Conservation (phyloP, 2,888 invertebrate species). For the Amblyjoppa proteus region DNA sequence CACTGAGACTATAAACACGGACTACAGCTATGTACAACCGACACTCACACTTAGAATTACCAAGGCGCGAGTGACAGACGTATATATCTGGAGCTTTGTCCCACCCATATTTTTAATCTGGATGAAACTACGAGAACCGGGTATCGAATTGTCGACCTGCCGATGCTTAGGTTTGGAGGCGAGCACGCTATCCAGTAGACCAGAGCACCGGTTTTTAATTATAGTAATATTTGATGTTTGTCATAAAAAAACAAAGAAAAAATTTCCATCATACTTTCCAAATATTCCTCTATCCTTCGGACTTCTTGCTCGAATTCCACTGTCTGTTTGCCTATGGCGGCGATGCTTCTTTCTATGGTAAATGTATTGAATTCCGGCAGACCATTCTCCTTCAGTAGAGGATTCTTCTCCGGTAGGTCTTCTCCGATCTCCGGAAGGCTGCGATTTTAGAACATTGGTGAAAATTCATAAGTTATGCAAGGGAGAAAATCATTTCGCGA, state of each 20-base stretch:
- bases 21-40: too few species aligned
- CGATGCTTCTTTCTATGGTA: slow-evolving; percentile 93
- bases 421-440: slow-evolving; percentile 93
- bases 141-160: too few species aligned
- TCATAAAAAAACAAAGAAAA: not conserved
- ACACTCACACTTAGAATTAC: too few species aligned
- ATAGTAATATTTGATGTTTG: too few species aligned
- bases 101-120: too few species aligned
- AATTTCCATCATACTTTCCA: slow-evolving; percentile 82
- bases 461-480: slow-evolving; percentile 35
- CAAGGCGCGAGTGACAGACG: too few species aligned
- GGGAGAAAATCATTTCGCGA: not conserved
- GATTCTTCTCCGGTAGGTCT: slow-evolving; percentile 92
- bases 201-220: not conserved
- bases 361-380: slow-evolving; percentile 93
- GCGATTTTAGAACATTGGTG: slow-evolving; percentile 2
- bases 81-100: too few species aligned
- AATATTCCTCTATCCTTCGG: slow-evolving; percentile 88
- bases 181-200: too few species aligned
- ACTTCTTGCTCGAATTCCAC: slow-evolving; percentile 93
- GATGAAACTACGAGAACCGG: too few species aligned
- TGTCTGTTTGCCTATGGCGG: slow-evolving; percentile 93
- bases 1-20: too few species aligned
- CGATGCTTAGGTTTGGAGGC: too few species aligned
- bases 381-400: slow-evolving; percentile 90